A percentile compares a stretch with the other conserved stretches of the same genome.
These are phyloP conservation scores for Lonchura striata DNA, from an alignment of 2,113 vertebrate genomes.

Conservation along the genomic window DNA sequence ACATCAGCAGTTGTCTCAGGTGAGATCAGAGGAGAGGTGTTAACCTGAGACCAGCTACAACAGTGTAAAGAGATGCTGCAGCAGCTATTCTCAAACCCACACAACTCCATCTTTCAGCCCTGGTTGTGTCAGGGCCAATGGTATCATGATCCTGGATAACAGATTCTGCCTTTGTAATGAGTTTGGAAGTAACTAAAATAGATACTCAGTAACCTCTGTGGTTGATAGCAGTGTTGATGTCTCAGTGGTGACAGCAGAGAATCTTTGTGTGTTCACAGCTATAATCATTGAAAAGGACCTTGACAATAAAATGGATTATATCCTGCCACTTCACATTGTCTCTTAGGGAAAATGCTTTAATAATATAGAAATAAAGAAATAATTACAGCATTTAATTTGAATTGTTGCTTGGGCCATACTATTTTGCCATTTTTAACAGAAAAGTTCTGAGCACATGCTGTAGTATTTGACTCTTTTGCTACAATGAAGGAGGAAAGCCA, in stretches of 20 bases:
- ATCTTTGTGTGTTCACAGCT: background rate
- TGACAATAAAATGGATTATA: background rate
- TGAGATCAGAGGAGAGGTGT: slow-evolving; percentile 56
- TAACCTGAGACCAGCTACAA: slow-evolving; percentile 33
- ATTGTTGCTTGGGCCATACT: background rate
- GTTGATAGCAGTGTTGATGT: background rate
- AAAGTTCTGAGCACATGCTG: background rate
- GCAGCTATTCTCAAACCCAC: background rate
- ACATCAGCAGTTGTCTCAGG: slow-evolving; percentile 27
- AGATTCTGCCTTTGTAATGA: slow-evolving; percentile 7
- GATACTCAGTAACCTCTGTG: background rate
- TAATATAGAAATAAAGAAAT: background rate
- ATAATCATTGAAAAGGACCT: background rate
- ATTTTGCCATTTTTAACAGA: background rate
- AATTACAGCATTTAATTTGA: background rate
- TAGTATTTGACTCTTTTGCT: background rate
- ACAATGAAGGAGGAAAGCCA: background rate
- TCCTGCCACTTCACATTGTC: background rate
- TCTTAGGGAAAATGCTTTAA: background rate
- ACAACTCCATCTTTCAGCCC: background rate
- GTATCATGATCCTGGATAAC: background rate
- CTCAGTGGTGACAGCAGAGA: background rate
- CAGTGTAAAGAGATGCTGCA: slow-evolving; percentile 13
- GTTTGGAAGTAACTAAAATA: background rate
- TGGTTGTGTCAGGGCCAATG: background rate